Evolutionary conservation across 1,140 invertebrate genomes (phyloP).

Genomic region (Schlechtendalia chinensis): DNA sequence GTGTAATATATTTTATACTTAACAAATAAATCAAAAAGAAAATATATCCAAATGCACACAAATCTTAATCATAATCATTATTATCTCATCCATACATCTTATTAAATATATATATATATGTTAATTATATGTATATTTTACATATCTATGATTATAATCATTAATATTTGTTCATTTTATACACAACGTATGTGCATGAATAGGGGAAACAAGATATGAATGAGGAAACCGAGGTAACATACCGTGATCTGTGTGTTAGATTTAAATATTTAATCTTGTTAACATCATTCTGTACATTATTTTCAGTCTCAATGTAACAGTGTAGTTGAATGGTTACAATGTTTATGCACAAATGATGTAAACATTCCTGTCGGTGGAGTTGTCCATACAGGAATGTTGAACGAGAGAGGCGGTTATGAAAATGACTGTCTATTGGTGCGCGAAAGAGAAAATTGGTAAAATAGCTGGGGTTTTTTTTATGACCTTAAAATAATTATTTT

Average conservation of each 20-base stretch:
- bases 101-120: too few relatives aligned
- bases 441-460: constrained; percentile 49
- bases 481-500: too few relatives aligned
- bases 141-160: too few relatives aligned
- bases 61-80: too few relatives aligned
- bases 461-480: background rate
- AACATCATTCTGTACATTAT: constrained; percentile 22
- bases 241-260: background rate
- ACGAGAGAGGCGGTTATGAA: constrained; percentile 91
- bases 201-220: constrained; percentile 31
- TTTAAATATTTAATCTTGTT: background rate
- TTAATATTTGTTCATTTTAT: too few relatives aligned
- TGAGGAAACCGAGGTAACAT: background rate
- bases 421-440: constrained; percentile 92
- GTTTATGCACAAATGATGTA: constrained; percentile 95
- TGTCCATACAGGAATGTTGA: constrained; percentile 98
- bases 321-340: constrained; percentile 87
- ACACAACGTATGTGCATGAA: background rate
- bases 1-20: too few relatives aligned
- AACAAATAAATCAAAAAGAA: too few relatives aligned
- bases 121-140: too few relatives aligned
- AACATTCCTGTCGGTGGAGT: constrained; percentile 92
- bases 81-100: too few relatives aligned
- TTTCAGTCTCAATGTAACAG: constrained; percentile 76
- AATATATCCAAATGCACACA: too few relatives aligned